Base-by-base conservation (phyloP, 2,888 invertebrate species). In the Agapetus fuscipes region DNA sequence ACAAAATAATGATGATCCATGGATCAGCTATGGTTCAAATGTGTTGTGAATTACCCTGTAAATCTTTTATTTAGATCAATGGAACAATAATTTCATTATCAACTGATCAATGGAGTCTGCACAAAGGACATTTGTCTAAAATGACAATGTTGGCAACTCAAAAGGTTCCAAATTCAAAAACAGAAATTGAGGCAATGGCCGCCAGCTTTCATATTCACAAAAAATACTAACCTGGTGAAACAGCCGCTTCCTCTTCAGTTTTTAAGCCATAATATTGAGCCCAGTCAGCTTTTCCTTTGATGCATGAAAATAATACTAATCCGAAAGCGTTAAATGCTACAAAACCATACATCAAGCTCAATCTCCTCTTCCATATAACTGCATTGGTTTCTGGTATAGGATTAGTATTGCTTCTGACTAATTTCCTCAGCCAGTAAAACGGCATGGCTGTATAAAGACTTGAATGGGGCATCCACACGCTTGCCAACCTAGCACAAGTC, bases 301-400 rank as follows among this genome's bases (percentile, higher is more conserved):
- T 16, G 11, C 24, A 12, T 6, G 30, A 20, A 9, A 28, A 17
- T 9, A 41, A 3, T n/a, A 82, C 72, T 12, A 76, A 51, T 7
- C 80, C 83, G 54, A 82, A 77, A 1, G 79, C 78, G 58, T 83
- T 77, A 83, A 83, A 83, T 10, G 79, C 77, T 6, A 78, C n/a
- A 29, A 83, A 38, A 24, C 72, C 74, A 53, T 83, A 84, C 0
- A 58, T 63, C 42, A 80, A 45, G 46, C 81, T 75, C 1, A 83
- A 57, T 14, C 78, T 66, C 4, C 64, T 61, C 55, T 78, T 80
- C 79, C 78, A 79, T 6, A 65, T 29, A 2, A 59, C 52, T 1
- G 83, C 83, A 20, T 56, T 59, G 10, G 71, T 59, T 14, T 5
- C 29, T n/a, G 15, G 29, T 13, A 39, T 34, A 7, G 39, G 39